Base-by-base conservation (phyloP, 2,888 invertebrate species). In the Aromia moschata region DNA sequence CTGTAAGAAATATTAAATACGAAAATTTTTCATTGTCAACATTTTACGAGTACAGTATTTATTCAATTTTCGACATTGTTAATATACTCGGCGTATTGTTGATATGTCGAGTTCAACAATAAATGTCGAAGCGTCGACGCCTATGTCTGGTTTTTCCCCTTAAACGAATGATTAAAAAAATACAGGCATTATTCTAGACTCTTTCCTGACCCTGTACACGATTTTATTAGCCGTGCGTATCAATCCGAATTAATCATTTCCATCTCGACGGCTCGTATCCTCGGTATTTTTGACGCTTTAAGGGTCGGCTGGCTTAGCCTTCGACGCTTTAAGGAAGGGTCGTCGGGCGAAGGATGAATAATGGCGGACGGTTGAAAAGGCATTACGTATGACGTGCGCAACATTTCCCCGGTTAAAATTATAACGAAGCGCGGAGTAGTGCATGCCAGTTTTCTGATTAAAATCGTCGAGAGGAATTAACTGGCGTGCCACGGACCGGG, bases 391-490 rank as follows among this genome's bases (percentile, higher is more conserved):
- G 70, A 68, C 69, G 65, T 66, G 62, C 62, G 64, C 62, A 70
- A 66, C 69, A 60, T 70, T 70, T 69, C 67, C 54, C 56, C 58
- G 58, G 51, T 56, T 60, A 54, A 67, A 67, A 69, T 71, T 70
- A 70, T 69, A 69, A 63, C 47, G 55, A 43, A 58, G 62, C 64
- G 64, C 49, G 46, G 68, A 63, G 51, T 56, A 64, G 57, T 65
- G 58, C 58, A 56, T 68, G 68, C 65, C 68, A 67, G 68, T 62
- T 67, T 62, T 65, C 65, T 72, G 72, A 73, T 72, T 72, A 72
- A 72, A 73, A 73, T 71, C 69, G 70, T 67, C 25, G 25, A 11
- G 43, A 43, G n/a, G 25, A 20, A 43, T 43, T 20, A 43, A 43
- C 25, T 43, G 43, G 20, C 12, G 18, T 14, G 18, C 11, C 25